Base-by-base conservation (phyloP, 2,888 invertebrate genomes). In the Norana najaformis region DNA sequence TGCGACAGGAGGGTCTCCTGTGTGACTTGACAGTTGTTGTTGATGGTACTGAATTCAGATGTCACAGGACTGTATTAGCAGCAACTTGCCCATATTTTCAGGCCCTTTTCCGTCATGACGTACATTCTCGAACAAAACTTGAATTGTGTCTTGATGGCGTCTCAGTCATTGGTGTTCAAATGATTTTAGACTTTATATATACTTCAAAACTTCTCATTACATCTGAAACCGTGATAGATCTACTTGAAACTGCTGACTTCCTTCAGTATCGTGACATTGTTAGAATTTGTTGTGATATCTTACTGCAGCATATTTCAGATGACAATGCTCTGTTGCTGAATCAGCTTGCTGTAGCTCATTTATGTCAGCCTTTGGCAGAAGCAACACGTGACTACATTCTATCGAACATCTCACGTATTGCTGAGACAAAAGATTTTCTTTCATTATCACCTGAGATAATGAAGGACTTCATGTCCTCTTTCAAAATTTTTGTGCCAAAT, bases 21-120 rank as follows among this genome's bases (percentile, higher is more conserved):
- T 36, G 85, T 37, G 85, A 85, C 37, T 35, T 85, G 36, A 85
- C 85, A 37, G 36, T 85, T 85, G n/a, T 85, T 36, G 85, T 85
- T 36, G 37, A 37, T 85, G 85, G 37, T 36, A 37, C 37, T 8
- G 37, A 69, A 89, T 89, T 89, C 38, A 83, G n/a, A n/a, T 89
- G 89, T 38, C 89, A 89, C 39, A 30, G 85, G 38, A 83, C 38
- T 6, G 85, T 89, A 82, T 85, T 89, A 83, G 83, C 89, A 34
- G 89, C 89, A n/a, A n/a, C 89, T 37, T 39, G 89, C 38, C 85
- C 39, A n/a, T 89, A 89, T 83, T 89, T 89, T 85, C 30, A 85
- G 30, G 89, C 89, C 14, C 85, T 89, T 18, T 89, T 89, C 34
- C 37, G n/a, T 38, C 89, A 89, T 47, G 85, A 85, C 20, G n/a